Conservation (phyloP, 2,888 invertebrate species). For the Norana najaformis region DNA sequence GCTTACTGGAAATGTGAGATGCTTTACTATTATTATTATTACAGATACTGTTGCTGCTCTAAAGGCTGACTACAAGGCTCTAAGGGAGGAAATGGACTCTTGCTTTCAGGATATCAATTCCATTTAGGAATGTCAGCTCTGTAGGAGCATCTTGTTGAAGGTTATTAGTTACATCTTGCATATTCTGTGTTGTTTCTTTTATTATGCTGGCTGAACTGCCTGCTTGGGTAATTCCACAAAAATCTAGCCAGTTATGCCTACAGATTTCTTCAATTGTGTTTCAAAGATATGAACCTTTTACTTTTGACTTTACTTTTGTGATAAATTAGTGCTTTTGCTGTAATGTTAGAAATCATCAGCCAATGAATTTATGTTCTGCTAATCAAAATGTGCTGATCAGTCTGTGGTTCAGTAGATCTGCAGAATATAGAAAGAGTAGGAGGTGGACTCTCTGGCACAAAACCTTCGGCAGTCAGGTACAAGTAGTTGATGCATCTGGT, state of each 20-base stretch:
- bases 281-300: too few relatives aligned
- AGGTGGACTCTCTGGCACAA: too few relatives aligned
- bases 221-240: background rate
- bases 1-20: background rate
- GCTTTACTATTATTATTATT: background rate
- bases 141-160: background rate
- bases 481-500: background rate
- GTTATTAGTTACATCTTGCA: background rate
- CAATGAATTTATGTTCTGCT: background rate
- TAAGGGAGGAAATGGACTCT: constrained; percentile 30
- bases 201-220: background rate
- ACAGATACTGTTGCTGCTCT: constrained; percentile 20
- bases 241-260: background rate
- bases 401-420: too few relatives aligned
- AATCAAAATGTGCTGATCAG: background rate
- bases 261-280: background rate
- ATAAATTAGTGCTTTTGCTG: too few relatives aligned
- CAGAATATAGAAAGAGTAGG: too few relatives aligned
- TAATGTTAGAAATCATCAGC: too few relatives aligned
- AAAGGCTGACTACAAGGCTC: constrained; percentile 24
- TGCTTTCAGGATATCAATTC: constrained; percentile 28
- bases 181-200: background rate
- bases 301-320: too few relatives aligned
- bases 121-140: constrained; percentile 27
- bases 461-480: background rate